phyloP scores from a whole-genome alignment of 2,113 vertebrate genomes.

The Malurus alboscapulatus region DNA sequence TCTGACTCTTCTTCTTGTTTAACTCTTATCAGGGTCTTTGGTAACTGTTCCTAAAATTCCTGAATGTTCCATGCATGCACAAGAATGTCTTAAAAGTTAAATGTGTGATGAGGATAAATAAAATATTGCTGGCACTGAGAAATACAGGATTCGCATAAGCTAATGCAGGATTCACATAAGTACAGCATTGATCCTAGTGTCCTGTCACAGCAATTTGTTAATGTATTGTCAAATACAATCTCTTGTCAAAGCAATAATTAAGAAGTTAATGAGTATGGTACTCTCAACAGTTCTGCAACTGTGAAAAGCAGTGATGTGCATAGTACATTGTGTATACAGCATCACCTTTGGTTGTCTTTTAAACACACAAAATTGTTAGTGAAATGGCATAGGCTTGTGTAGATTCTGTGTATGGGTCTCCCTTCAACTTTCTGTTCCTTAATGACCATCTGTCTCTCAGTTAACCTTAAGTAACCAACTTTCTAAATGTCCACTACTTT shows the following conservation, averaged over 20 bases:
- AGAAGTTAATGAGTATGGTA: background rate
- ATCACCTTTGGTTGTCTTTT: background rate
- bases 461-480: background rate
- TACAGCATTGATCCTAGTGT: background rate
- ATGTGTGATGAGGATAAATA: background rate
- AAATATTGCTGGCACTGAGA: background rate
- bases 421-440: background rate
- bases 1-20: background rate
- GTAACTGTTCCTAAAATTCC: background rate
- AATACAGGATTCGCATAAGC: background rate
- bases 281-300: background rate
- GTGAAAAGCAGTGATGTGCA: background rate
- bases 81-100: background rate
- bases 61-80: background rate
- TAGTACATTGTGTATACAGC: background rate
- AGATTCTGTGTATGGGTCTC: background rate
- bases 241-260: background rate
- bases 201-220: background rate
- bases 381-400: background rate
- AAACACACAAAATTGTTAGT: background rate
- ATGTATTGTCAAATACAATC: background rate
- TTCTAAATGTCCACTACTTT: background rate
- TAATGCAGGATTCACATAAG: background rate
- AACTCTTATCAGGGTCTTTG: background rate
- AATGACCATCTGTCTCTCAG: background rate